phyloP scores from a whole-genome alignment of 2,888 invertebrate species.

The Schizaphis graminum region DNA sequence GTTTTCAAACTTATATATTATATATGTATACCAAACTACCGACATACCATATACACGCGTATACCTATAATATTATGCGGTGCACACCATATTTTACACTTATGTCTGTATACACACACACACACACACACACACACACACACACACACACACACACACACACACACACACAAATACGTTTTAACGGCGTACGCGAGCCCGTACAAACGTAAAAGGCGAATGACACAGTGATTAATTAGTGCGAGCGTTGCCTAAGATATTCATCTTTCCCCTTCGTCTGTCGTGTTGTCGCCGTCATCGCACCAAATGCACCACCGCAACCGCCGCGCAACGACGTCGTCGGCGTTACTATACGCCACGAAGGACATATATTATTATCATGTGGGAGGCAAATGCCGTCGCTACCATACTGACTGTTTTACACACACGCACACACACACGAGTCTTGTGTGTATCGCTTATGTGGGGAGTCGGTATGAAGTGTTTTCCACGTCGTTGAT shows the following conservation, averaged over 20 bases:
- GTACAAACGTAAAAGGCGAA: slow-evolving; percentile 34
- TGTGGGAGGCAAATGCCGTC: not conserved
- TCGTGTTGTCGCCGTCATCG: not conserved
- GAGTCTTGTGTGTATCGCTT: not conserved
- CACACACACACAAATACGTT: not conserved
- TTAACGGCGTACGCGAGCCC: not conserved
- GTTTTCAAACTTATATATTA: slow-evolving; percentile 27
- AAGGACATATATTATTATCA: not conserved
- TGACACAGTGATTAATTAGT: slow-evolving; percentile 62
- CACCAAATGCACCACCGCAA: not conserved
- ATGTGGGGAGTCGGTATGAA: not conserved
- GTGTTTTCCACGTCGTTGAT: slow-evolving; percentile 45
- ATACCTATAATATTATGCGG: too few relatives aligned
- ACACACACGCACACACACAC: not conserved
- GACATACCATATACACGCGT: not conserved
- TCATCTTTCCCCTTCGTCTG: slow-evolving; percentile 29
- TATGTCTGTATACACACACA: too few relatives aligned
- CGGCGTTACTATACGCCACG: slow-evolving; percentile 27
- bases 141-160: too few relatives aligned
- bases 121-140: too few relatives aligned
- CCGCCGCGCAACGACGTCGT: slow-evolving; percentile 8
- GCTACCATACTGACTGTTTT: not conserved
- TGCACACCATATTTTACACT: not conserved
- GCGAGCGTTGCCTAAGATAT: slow-evolving; percentile 35
- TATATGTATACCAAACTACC: too few relatives aligned